Evolutionary conservation across 2,113 vertebrate species (phyloP).

Genomic region (Saguinus imperator): DNA sequence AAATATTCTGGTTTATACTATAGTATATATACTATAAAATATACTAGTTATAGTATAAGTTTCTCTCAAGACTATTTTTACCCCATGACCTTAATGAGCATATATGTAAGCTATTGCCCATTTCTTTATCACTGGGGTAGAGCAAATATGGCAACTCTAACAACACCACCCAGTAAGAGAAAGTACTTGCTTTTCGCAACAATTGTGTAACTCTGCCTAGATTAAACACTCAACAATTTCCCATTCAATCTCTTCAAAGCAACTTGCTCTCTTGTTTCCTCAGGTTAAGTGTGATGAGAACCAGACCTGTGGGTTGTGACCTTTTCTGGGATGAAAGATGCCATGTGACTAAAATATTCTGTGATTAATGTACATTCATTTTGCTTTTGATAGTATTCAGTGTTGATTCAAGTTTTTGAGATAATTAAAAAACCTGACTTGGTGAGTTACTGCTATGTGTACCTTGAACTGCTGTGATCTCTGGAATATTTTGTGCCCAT

Average conservation of each 20-base stretch:
- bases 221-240: not conserved
- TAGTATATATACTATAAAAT: too few relatives aligned
- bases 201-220: not conserved
- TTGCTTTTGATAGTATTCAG: slow-evolving; percentile 56
- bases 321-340: slow-evolving; percentile 49
- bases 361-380: slow-evolving; percentile 66
- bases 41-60: not conserved
- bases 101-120: not conserved
- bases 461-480: slow-evolving; percentile 39
- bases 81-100: not conserved
- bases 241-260: not conserved
- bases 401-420: slow-evolving; percentile 63
- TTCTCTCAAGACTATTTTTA: not conserved
- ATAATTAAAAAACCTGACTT: slow-evolving; percentile 59
- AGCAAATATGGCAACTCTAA: not conserved
- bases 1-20: too few relatives aligned
- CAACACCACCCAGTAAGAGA: not conserved
- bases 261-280: slow-evolving; percentile 37
- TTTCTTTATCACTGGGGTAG: not conserved
- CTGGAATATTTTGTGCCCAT: slow-evolving; percentile 16
- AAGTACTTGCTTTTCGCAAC: not conserved
- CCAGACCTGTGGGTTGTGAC: slow-evolving; percentile 58
- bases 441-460: slow-evolving; percentile 44
- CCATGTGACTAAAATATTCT: slow-evolving; percentile 51
- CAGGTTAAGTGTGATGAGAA: slow-evolving; percentile 66